Evolutionary conservation across 2,888 invertebrate genomes (phyloP).

Genomic region (Neoaliturus tenellus): DNA sequence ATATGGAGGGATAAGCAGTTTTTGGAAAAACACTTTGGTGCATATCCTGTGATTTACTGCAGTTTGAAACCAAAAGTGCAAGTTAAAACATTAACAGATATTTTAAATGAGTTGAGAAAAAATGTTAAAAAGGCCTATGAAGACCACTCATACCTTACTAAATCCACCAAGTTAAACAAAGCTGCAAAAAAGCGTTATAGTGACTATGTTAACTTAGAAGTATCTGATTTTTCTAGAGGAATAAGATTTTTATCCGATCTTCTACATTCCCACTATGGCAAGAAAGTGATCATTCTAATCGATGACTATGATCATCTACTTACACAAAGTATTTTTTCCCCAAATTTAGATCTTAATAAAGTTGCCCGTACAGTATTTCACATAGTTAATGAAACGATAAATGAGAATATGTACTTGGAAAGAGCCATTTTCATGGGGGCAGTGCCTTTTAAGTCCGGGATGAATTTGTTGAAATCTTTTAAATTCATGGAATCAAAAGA

Average conservation of each 20-base stretch:
- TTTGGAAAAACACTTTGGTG: background rate
- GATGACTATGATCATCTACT: slow-evolving; percentile 27
- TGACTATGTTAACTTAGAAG: background rate
- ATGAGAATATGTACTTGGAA: background rate
- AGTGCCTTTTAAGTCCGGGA: background rate
- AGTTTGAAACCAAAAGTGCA: background rate
- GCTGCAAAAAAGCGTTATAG: background rate
- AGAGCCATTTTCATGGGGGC: background rate
- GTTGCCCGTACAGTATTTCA: background rate
- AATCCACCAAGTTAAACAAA: background rate
- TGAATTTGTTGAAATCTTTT: background rate
- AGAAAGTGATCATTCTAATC: background rate
- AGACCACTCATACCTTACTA: background rate
- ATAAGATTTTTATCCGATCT: slow-evolving; percentile 1
- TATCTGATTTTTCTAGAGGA: background rate
- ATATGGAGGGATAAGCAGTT: slow-evolving; percentile 20
- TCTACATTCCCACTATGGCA: background rate
- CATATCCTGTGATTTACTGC: slow-evolving; percentile 12
- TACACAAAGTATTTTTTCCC: background rate
- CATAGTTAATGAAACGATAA: background rate
- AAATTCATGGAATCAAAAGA: slow-evolving; percentile 38
- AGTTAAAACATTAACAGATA: background rate
- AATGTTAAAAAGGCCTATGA: background rate
- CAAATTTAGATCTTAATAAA: slow-evolving; percentile 4
- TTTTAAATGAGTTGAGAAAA: background rate